phyloP scores from a whole-genome alignment of 2,888 invertebrate genomes.

The Elmis aenea region DNA sequence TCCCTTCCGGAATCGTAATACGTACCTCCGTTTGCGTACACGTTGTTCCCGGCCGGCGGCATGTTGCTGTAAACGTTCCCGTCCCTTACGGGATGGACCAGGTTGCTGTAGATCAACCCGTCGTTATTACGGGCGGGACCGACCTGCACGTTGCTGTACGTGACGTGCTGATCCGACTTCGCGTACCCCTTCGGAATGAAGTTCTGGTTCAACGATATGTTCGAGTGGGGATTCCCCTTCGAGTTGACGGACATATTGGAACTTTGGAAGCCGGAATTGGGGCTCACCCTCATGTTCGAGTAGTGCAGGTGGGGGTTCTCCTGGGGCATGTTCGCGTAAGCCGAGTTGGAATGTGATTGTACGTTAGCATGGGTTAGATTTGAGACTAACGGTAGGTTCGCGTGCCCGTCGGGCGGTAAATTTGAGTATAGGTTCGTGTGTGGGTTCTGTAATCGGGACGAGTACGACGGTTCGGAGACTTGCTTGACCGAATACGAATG shows the following conservation, averaged over 20 bases:
- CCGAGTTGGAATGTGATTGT: constrained; percentile 29
- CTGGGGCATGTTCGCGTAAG: constrained; percentile 23
- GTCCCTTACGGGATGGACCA: constrained; percentile 48
- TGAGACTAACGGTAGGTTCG: constrained; percentile 29
- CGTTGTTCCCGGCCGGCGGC: constrained; percentile 22
- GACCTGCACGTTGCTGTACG: constrained; percentile 42
- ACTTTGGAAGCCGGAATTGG: constrained; percentile 6
- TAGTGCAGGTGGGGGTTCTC: constrained; percentile 12
- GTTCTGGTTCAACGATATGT: constrained; percentile 17
- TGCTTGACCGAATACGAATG: constrained; percentile 69
- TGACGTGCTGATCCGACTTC: constrained; percentile 35
- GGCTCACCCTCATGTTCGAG: constrained; percentile 9
- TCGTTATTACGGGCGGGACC: constrained; percentile 44
- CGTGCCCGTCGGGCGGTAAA: constrained; percentile 37
- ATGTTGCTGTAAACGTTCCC: constrained; percentile 56
- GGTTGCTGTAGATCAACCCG: constrained; percentile 52
- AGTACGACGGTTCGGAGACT: constrained; percentile 69
- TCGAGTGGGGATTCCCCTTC: constrained; percentile 6
- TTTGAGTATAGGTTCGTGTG: constrained; percentile 41
- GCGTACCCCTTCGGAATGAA: constrained; percentile 30
- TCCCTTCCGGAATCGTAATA: constrained; percentile 20
- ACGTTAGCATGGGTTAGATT: constrained; percentile 28
- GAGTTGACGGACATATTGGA: constrained; percentile 8
- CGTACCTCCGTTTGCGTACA: constrained; percentile 28
- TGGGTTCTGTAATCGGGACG: constrained; percentile 59